phyloP scores from a whole-genome alignment of 1,140 invertebrate species.

The Calliopsis andreniformis region DNA sequence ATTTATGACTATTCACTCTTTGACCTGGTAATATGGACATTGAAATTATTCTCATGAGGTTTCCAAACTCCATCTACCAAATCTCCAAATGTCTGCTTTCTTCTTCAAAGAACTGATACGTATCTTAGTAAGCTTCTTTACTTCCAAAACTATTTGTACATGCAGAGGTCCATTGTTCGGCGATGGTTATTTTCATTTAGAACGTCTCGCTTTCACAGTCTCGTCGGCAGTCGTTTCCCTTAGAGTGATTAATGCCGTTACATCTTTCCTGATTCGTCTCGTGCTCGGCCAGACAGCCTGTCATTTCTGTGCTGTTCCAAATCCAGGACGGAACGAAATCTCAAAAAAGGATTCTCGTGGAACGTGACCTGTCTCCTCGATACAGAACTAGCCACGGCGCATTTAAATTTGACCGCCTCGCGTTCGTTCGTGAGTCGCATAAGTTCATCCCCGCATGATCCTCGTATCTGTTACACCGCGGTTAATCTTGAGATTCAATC shows the following conservation, averaged over 20 bases:
- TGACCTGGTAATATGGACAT: too few relatives aligned
- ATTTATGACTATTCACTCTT: too few relatives aligned
- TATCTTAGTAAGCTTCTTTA: too few relatives aligned
- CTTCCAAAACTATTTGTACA: constrained; percentile 24
- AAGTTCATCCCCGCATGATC: constrained; percentile 46
- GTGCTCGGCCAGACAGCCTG: constrained; percentile 27
- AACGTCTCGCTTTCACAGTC: constrained; percentile 46
- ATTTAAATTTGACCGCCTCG: constrained; percentile 62
- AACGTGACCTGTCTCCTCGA: constrained; percentile 63
- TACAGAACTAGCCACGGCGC: constrained; percentile 44
- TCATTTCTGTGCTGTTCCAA: constrained; percentile 33
- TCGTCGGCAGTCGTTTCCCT: constrained; percentile 16
- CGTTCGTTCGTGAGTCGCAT: constrained; percentile 65
- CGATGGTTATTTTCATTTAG: constrained; percentile 58
- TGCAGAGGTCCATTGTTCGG: constrained; percentile 24
- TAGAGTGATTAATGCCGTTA: constrained; percentile 51
- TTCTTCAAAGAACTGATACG: too few relatives aligned
- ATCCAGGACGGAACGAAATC: constrained; percentile 47
- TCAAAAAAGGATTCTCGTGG: constrained; percentile 47
- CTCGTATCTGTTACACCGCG: constrained; percentile 57
- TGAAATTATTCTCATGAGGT: too few relatives aligned
- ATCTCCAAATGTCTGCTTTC: too few relatives aligned
- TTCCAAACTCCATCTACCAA: too few relatives aligned
- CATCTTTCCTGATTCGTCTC: constrained; percentile 26
- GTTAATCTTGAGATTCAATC: constrained; percentile 43